Evolutionary conservation across 2,797 vertebrate species (phyloP), one percentile per base, ranked within the genome.

Genomic region (Intellagama lesueurii): DNA sequence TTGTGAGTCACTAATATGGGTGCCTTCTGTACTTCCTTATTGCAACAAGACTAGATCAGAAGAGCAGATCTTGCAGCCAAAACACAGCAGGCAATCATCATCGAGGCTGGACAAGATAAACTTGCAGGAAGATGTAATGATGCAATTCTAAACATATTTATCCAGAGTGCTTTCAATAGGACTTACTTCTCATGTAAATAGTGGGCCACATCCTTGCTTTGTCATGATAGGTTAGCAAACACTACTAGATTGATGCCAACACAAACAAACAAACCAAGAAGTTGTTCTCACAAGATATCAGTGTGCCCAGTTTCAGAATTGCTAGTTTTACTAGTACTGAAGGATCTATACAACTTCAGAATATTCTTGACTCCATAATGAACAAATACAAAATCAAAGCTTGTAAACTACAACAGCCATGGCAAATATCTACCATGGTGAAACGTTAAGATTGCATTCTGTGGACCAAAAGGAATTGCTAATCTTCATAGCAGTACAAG

Each of bases 71-170:
- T 60, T 56, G 49, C 24, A 81, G 86, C 9, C 32, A 72, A 14
- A 44, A 64, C 60, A 64, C 12, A 64, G 60, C 28, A 79, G 22
- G 22, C 66, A 87, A n/a, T 17, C 30, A 69, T 16, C 68, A 72
- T 60, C 60, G 17, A 19, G 17, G 49, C 24, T 72, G 32, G 5
- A 35, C 44, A 73, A 60, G 72, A 47, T 75, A 49, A 69, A 44
- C 35, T 82, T 35, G 6, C 17, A 75, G 19, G 49, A 40, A 24
- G 24, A 40, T 49, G n/a, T 66, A 22, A 83, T 44, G 30, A 3
- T 83, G 30, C 44, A 28, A 75, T 76, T 11, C 44, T 88, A 69
- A 87, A 56, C 78, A 72, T 60, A 44, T 77, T 77, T 68, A 66
- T 28, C 49, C 60, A 26, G 30, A 5, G 26, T 79, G 28, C 32